A percentile compares a stretch with the other conserved stretches of the same genome.
Conservation (phyloP, 2,797 vertebrate species). For the Syncerus caffer region DNA sequence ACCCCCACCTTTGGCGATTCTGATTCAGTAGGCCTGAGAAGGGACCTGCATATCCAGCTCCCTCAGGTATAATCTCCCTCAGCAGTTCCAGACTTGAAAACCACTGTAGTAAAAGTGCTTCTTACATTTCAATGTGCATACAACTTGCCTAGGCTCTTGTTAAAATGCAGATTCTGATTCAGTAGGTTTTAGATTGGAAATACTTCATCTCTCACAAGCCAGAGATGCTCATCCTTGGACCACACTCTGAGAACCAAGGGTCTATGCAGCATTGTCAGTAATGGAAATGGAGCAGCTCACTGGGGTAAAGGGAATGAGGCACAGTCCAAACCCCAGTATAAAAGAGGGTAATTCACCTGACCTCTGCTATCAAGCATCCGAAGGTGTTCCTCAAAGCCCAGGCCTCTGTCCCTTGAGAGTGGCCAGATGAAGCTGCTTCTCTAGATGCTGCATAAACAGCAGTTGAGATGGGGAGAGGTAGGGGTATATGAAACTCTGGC, state of each 20-base stretch:
- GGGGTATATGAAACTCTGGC: background rate
- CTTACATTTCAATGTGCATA: background rate
- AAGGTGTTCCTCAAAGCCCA: background rate
- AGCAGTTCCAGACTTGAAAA: background rate
- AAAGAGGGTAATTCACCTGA: background rate
- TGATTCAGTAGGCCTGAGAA: background rate
- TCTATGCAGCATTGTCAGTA: background rate
- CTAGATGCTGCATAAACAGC: background rate
- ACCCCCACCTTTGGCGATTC: background rate
- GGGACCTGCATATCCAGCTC: background rate
- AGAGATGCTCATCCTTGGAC: background rate
- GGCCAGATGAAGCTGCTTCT: background rate
- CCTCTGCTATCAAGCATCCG: background rate
- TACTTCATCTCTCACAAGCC: background rate
- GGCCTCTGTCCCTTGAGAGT: background rate
- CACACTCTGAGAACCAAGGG: background rate
- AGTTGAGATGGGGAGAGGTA: too few species aligned
- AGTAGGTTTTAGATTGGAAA: background rate
- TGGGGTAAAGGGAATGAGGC: background rate
- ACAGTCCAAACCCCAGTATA: background rate
- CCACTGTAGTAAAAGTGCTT: background rate
- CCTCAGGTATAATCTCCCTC: background rate
- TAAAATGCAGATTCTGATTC: background rate
- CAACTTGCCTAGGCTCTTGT: background rate
- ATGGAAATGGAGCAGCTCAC: background rate